phyloP scores from a whole-genome alignment of 2,113 vertebrate genomes.

The Protobothrops flavoviridis region DNA sequence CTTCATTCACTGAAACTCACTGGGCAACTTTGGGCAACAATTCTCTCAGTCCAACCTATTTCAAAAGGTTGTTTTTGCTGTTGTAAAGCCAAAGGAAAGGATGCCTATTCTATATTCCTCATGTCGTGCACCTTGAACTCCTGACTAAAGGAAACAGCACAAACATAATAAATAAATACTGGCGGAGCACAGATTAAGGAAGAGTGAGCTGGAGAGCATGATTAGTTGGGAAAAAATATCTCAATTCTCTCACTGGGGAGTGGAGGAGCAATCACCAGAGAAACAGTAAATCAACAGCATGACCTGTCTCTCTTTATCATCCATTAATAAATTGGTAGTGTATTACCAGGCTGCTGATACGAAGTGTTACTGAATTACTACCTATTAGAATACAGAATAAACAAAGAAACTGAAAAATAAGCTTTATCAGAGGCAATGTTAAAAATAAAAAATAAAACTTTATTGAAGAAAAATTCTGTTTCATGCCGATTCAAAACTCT shows the following conservation, averaged over 20 bases:
- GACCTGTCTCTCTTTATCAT: neutral
- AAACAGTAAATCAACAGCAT: neutral
- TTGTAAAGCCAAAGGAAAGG: neutral
- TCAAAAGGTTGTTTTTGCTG: neutral
- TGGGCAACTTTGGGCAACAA: neutral
- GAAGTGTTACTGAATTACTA: neutral
- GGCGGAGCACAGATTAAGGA: neutral
- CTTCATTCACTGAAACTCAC: neutral
- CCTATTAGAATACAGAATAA: neutral
- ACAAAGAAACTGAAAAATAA: neutral
- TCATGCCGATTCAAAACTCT: slow-evolving; percentile 12
- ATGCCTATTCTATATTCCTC: neutral
- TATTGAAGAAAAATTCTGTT: slow-evolving; percentile 55
- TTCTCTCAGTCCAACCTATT: neutral
- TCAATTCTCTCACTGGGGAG: neutral
- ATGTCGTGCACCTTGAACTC: neutral
- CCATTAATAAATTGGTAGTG: neutral
- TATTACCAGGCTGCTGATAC: neutral
- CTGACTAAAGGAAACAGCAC: neutral
- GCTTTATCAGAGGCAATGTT: neutral
- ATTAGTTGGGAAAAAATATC: neutral
- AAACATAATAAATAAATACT: neutral
- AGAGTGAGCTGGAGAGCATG: neutral
- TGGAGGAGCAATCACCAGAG: neutral
- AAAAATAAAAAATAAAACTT: slow-evolving; percentile 30